phyloP scores from a whole-genome alignment of 2,113 vertebrate genomes.

The Spilogale gracilis region DNA sequence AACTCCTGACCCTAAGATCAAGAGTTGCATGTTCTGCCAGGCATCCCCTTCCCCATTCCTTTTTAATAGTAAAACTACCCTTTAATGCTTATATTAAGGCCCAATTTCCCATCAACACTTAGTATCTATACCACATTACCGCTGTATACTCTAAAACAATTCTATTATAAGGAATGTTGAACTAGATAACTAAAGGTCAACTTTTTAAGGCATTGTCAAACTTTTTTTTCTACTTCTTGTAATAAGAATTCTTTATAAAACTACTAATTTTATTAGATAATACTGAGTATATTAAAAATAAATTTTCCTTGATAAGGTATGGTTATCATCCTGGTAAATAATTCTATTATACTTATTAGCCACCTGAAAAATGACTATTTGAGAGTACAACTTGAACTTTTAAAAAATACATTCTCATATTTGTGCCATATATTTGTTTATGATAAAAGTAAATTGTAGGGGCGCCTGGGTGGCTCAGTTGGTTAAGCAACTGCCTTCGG shows the following conservation, averaged over 20 bases:
- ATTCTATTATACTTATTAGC: constrained; percentile 1
- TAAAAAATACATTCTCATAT: constrained; percentile 8
- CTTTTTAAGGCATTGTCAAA: constrained; percentile 35
- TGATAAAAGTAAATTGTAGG: not conserved
- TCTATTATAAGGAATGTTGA: not conserved
- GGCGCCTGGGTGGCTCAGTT: too few species aligned
- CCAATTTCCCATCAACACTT: not conserved
- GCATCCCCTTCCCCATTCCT: not conserved
- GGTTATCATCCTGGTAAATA: not conserved
- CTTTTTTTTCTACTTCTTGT: constrained; percentile 23
- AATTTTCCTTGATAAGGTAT: not conserved
- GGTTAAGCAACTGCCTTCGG: too few species aligned
- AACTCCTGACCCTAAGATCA: not conserved
- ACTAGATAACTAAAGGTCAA: not conserved
- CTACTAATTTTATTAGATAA: not conserved
- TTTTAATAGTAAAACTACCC: not conserved
- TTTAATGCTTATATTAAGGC: not conserved
- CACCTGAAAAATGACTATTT: not conserved
- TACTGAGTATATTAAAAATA: not conserved
- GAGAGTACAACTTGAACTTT: not conserved
- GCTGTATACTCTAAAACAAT: not conserved
- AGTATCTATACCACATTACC: not conserved
- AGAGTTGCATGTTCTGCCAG: not conserved
- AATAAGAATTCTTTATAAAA: not conserved
- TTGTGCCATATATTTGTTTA: not conserved